These are phyloP conservation scores for Nasonovia ribisnigri DNA, from an alignment of 2,888 invertebrate genomes.

Conservation along the genomic window DNA sequence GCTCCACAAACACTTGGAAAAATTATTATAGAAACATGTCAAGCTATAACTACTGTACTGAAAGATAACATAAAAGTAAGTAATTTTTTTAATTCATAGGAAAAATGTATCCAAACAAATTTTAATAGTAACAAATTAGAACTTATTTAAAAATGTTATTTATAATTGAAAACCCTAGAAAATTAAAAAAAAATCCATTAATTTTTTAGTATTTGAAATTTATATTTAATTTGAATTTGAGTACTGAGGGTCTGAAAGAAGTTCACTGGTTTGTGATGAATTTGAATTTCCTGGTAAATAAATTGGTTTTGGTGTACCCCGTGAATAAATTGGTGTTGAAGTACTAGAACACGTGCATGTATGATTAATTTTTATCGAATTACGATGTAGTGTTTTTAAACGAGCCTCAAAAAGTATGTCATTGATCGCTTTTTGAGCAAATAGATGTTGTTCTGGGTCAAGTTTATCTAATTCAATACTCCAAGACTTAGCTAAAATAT, in stretches of 20 bases:
- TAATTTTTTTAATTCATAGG: background rate
- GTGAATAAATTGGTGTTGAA: background rate
- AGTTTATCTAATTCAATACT: background rate
- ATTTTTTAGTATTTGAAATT: background rate
- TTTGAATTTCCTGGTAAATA: background rate
- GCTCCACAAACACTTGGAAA: background rate
- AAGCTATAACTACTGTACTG: background rate
- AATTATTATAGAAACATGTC: background rate
- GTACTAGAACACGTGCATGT: background rate
- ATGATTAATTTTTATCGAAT: background rate
- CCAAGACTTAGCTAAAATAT: background rate
- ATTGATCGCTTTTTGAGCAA: conserved; percentile 3
- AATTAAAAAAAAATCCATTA: background rate
- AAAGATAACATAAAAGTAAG: background rate
- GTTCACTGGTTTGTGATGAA: too few species aligned
- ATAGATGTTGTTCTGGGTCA: background rate
- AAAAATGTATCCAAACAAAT: too few species aligned
- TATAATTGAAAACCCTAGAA: too few species aligned
- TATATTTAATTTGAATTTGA: background rate
- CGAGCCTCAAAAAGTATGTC: background rate
- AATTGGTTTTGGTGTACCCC: too few species aligned
- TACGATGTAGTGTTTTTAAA: background rate
- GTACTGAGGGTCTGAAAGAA: too few species aligned
- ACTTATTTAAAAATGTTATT: too few species aligned
- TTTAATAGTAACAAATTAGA: too few species aligned